Evolutionary conservation across 2,113 vertebrate species (phyloP), one percentile per base, ranked within the genome.

Genomic region (Sapayoa aenigma): DNA sequence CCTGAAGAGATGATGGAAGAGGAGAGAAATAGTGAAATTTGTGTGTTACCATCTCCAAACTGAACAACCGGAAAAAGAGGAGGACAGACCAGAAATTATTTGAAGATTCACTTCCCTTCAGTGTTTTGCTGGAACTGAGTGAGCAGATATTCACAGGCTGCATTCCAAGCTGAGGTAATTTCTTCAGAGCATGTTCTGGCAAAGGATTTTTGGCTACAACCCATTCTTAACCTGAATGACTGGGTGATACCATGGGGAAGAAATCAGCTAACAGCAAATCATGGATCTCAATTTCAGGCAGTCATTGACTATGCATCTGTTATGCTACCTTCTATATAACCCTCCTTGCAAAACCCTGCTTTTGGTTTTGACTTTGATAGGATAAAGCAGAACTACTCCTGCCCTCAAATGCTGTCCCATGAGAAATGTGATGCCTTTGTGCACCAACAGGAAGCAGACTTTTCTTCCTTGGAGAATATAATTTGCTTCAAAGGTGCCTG

Each of bases 191-290:
- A 10, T 75, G 73, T 87, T 94, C 69, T 92, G 80, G 80, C 80
- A 89, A 88, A 67, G 23, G 19, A 12, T 41, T 86, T 90, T 84
- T 93, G 86, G 89, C 90, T 69, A 55, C 3, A 14, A 17, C 30
- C 41, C 27, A 19, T 84, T 60, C 25, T 72, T 73, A 92, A 84
- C 73, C 69, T 84, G 80, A 84, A 71, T 84, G 52, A 89, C 90
- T 80, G 52, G 72, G 90, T 95, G 88, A 94, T 89, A 89, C 59
- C 33, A 87, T 14, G 5, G 80, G 59, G 86, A 89, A 92, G 72
- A 86, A 95, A 93, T 60, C 42, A 22, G 33, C 59, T 74, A 58
- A 74, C 73, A 81, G 77, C 56, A 96, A 84, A 92, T 55, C 18
- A 18, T 12, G 65, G 31, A 42, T 75, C 82, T 77, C 76, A 50